These are phyloP conservation scores for Coecobrya sp. DNA, from an alignment of 2,888 invertebrate species.

Conservation along the genomic window DNA sequence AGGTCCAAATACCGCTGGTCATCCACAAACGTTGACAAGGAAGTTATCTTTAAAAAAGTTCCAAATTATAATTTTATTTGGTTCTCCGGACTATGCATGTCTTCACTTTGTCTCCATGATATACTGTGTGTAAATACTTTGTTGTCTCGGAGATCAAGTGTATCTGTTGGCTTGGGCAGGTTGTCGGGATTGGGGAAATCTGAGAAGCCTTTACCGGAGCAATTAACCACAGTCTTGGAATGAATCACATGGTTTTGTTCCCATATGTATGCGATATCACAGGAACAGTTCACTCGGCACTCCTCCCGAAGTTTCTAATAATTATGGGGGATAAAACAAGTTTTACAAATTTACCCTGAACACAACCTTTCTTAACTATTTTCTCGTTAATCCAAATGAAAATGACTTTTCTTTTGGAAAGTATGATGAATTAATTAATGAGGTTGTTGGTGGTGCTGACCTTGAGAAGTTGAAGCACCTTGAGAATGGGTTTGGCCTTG, in stretches of 20 bases:
- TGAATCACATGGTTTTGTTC: slow-evolving; percentile 84
- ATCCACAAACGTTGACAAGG: slow-evolving; percentile 23
- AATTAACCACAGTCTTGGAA: slow-evolving; percentile 91
- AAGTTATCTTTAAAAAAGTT: neutral
- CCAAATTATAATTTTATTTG: neutral
- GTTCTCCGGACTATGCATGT: too few relatives aligned
- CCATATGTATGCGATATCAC: slow-evolving; percentile 85
- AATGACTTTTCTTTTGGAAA: too few relatives aligned
- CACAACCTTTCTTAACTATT: too few relatives aligned
- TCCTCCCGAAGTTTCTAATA: slow-evolving; percentile 84
- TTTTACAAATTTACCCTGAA: too few relatives aligned
- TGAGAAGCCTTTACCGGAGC: slow-evolving; percentile 89
- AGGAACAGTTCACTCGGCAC: slow-evolving; percentile 85
- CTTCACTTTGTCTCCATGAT: neutral
- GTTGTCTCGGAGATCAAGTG: slow-evolving; percentile 91
- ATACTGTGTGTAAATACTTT: slow-evolving; percentile 88
- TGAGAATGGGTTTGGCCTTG: slow-evolving; percentile 85
- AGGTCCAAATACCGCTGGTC: slow-evolving; percentile 5
- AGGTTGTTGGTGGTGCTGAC: slow-evolving; percentile 61
- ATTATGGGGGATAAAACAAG: too few relatives aligned
- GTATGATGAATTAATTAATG: too few relatives aligned
- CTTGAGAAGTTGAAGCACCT: slow-evolving; percentile 85
- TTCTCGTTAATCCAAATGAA: too few relatives aligned
- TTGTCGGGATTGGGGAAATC: slow-evolving; percentile 89
- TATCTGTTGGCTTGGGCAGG: slow-evolving; percentile 91